Percentiles rank a stretch among this genome's conserved stretches.
Evolutionary conservation across 1,140 invertebrate species (phyloP).

Genomic region (Dryas iulia): DNA sequence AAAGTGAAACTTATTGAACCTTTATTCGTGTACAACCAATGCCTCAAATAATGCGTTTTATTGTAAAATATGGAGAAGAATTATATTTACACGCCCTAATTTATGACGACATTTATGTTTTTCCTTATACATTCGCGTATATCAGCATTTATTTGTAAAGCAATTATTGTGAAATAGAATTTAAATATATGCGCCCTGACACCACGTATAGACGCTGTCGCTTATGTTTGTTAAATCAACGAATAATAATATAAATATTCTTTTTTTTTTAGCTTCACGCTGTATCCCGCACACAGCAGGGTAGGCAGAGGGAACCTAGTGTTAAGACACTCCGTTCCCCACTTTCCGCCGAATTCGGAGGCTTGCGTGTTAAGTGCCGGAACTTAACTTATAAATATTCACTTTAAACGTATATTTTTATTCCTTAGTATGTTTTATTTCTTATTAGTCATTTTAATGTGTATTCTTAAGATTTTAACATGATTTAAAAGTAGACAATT

Average conservation of each 20-base stretch:
- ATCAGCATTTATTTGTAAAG: background rate
- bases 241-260: background rate
- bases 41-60: background rate
- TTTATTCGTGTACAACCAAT: background rate
- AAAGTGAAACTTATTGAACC: constrained; percentile 8
- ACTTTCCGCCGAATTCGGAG: no score
- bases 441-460: no score
- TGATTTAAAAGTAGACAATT: no score
- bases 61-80: background rate
- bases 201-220: background rate
- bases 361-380: no score
- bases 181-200: background rate
- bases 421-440: no score
- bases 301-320: no score
- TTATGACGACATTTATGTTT: background rate
- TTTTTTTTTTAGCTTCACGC: no score
- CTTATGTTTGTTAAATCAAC: background rate
- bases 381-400: no score
- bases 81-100: background rate
- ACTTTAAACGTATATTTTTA: no score
- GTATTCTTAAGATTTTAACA: no score
- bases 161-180: background rate
- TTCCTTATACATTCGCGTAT: background rate
- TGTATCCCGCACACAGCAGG: no score
- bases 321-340: no score